phyloP scores from a whole-genome alignment of 2,113 vertebrate species.

The Eublepharis macularius region DNA sequence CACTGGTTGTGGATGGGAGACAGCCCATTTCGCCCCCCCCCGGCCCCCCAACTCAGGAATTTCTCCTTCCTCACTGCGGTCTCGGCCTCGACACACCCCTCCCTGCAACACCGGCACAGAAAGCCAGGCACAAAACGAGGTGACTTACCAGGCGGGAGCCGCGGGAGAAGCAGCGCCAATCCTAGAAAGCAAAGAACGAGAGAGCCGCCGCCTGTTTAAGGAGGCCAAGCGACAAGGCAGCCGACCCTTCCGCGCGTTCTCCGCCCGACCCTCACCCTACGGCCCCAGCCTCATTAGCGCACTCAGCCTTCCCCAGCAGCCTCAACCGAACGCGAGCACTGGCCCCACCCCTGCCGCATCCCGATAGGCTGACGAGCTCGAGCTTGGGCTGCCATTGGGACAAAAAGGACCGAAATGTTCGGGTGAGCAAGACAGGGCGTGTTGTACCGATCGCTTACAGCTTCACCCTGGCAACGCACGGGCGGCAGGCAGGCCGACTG shows the following conservation, averaged over 20 bases:
- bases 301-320: background rate
- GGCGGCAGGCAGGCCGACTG: too few species aligned
- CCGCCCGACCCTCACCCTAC: too few species aligned
- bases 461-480: slow-evolving; percentile 23
- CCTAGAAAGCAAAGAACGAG: background rate
- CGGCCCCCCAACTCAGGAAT: too few species aligned
- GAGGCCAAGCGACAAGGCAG: too few species aligned
- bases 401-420: background rate
- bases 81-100: background rate
- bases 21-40: too few species aligned
- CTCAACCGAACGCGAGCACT: background rate
- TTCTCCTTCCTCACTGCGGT: background rate
- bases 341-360: slow-evolving; percentile 3
- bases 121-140: background rate
- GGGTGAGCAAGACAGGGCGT: background rate
- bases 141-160: slow-evolving; percentile 1
- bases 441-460: background rate
- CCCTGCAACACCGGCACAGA: background rate
- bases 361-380: background rate
- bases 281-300: background rate
- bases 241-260: too few species aligned
- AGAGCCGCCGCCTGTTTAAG: too few species aligned
- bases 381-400: background rate
- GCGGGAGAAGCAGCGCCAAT: background rate
- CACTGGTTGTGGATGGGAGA: too few species aligned